Evolutionary conservation across 1,140 invertebrate genomes (phyloP), one percentile per base, ranked within the genome.

Genomic region (Brachionus paranguensis): DNA sequence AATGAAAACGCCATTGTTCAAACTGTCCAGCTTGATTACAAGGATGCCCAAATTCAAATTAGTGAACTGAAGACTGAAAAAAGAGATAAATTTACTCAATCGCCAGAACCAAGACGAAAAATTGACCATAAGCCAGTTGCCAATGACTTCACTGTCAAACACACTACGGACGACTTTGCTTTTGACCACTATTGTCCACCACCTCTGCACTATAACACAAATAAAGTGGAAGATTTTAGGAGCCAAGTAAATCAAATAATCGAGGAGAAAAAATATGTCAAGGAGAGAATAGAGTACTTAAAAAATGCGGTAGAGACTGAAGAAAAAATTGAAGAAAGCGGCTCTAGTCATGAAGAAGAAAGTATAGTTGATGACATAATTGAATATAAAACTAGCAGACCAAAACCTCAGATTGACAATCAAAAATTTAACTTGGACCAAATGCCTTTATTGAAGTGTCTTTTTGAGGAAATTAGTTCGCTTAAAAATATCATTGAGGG

Each of bases 161-260:
- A 65, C 29, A 33, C 29, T 64, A 11, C 33, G 11, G 78, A 81
- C 60, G 78, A 81, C 17, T 41, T 43, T 43, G 6, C 14, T 24
- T 47, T 68, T 14, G 43, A 43, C 37, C 78, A 60, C 41, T 81
- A 64, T 81, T 81, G 78, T 68, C 78, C 78, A 81, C 78, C 78
- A 6, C 37, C 78, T 24, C 47, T 81, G 37, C 72, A 76, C 17
- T 76, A 76, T 47, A 76, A 76, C 50, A 27, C 45, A 27, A 45
- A 76, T 33, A 50, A 76, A 50, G 11, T 3, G 3, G 29, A 50
- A 11, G 8, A 27, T 12, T 24, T 5, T 27, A 45, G 27, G 5
- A 11, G 11, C 27, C 47, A 29, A 76, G 72, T 47, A 11, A 81
- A 5, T 6, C 47, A 55, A 53, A 17, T 68, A 64, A 64, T 64